A percentile compares a stretch with the other conserved stretches of the same genome.
These are phyloP conservation scores for Channa argus DNA, from an alignment of 2,113 vertebrate genomes.

Conservation along the genomic window DNA sequence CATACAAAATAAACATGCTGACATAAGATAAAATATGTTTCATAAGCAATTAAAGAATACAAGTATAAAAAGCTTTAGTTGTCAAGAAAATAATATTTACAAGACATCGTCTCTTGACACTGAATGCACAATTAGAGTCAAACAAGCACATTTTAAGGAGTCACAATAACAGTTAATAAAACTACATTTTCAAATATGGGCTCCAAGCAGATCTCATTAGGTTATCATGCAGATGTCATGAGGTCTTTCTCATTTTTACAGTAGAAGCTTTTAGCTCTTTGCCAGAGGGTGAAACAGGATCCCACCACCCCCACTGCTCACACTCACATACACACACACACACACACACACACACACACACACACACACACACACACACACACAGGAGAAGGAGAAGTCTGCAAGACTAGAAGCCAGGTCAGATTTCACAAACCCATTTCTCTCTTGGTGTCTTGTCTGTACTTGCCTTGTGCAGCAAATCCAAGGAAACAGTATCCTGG, in stretches of 20 bases:
- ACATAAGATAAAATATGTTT: too few species aligned
- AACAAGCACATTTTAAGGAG: slow-evolving; percentile 1
- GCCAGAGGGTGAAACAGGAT: slow-evolving; percentile 40
- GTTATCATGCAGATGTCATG: slow-evolving; percentile 28
- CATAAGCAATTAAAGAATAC: too few species aligned
- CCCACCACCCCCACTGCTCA: not conserved
- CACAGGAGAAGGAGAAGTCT: slow-evolving; percentile 23
- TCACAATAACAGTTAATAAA: not conserved
- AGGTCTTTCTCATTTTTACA: slow-evolving; percentile 20
- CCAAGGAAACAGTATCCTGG: slow-evolving; percentile 70
- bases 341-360: not conserved
- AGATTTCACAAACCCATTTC: slow-evolving; percentile 76
- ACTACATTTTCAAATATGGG: slow-evolving; percentile 12
- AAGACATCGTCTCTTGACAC: too few species aligned
- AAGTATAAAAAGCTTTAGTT: too few species aligned
- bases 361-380: slow-evolving; percentile 9
- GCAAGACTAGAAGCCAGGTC: slow-evolving; percentile 62
- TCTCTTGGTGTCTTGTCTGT: slow-evolving; percentile 63
- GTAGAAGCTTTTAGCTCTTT: slow-evolving; percentile 28
- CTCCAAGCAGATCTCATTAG: slow-evolving; percentile 10
- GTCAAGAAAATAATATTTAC: too few species aligned
- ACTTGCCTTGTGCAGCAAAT: slow-evolving; percentile 46
- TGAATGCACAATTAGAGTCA: too few species aligned
- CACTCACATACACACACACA: slow-evolving; percentile 1
- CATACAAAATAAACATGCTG: too few species aligned